phyloP scores from a whole-genome alignment of 2,888 invertebrate species.

The Pollenia labialis region DNA sequence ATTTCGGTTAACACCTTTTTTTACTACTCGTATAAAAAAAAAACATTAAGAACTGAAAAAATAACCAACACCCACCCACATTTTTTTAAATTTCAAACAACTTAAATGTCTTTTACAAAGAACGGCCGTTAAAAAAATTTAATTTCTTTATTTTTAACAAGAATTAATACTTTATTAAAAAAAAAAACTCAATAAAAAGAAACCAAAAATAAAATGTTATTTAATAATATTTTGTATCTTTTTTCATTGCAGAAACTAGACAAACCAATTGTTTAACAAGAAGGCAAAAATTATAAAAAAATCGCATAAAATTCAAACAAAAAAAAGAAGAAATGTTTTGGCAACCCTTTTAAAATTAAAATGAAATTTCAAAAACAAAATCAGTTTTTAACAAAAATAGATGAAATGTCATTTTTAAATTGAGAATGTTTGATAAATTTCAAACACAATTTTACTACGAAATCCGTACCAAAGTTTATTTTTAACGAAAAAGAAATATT shows the following conservation, averaged over 20 bases:
- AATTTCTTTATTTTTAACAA: too few species aligned
- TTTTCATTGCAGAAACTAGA: constrained; percentile 20
- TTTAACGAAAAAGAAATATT: constrained; percentile 56
- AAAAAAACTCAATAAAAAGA: not conserved
- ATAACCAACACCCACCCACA: too few species aligned
- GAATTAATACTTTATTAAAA: too few species aligned
- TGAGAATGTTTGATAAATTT: constrained; percentile 46
- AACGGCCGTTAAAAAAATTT: too few species aligned
- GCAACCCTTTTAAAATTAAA: constrained; percentile 14
- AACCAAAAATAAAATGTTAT: not conserved
- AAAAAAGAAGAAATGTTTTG: constrained; percentile 4
- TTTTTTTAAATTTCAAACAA: too few species aligned
- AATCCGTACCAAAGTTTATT: constrained; percentile 72
- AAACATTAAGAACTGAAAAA: too few species aligned
- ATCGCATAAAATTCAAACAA: not conserved
- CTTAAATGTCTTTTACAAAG: too few species aligned
- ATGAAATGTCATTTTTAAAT: constrained; percentile 44
- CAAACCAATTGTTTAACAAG: not conserved
- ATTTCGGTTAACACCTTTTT: too few species aligned
- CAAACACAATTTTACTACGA: constrained; percentile 44
- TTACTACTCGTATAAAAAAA: too few species aligned
- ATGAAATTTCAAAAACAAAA: constrained; percentile 1
- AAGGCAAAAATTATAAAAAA: not conserved
- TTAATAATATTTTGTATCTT: not conserved
- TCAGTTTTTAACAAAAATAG: not conserved